Evolutionary conservation across 2,888 invertebrate genomes (phyloP), one percentile per base, ranked within the genome.

Genomic region (Melanostoma mellinum): DNA sequence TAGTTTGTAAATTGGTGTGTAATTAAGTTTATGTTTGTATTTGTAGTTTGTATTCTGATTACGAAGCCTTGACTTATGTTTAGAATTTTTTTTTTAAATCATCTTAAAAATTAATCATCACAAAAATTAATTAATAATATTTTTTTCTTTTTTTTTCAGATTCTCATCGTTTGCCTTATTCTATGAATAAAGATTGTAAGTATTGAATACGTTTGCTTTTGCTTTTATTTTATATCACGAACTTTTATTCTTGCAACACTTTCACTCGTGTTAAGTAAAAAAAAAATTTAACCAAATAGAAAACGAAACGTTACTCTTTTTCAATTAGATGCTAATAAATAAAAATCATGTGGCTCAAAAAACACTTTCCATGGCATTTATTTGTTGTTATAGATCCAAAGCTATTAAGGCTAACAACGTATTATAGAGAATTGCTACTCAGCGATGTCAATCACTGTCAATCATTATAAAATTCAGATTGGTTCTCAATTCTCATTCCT

Each of bases 381-480:
- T 53, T 36, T 53, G 36, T 36, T 53, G 36, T 60, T 35, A 58
- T 60, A 48, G 69, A 48, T 8, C 61, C 20, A 4, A 61, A 40
- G 36, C 10, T 33, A 56, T 46, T 4, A 65, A 20, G 40, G 44
- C 42, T 38, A 6, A 20, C 4, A 40, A 50, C 6, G 8, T 35
- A 50, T 55, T 61, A 63, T 6, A 52, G 36, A 35, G 32, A 67
- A 4, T 42, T 33, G 8, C 65, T 60, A 58, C 40, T 53, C 33
- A 6, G 10, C 38, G 8, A 32, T 50, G 55, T 48, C 65, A 42
- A 61, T 56, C 48, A 53, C 40, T 74, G 67, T 79, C 79, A 79
- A 61, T 79, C 71, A 52, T 68, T 74, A 79, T 79, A 68, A 79
- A 79, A 65, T n/a, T 20, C 55, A 61, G 32, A 74, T 79, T 79